Evolutionary conservation across 2,888 invertebrate species (phyloP), one percentile per base, ranked within the genome.

Genomic region (Trachelus stipa): DNA sequence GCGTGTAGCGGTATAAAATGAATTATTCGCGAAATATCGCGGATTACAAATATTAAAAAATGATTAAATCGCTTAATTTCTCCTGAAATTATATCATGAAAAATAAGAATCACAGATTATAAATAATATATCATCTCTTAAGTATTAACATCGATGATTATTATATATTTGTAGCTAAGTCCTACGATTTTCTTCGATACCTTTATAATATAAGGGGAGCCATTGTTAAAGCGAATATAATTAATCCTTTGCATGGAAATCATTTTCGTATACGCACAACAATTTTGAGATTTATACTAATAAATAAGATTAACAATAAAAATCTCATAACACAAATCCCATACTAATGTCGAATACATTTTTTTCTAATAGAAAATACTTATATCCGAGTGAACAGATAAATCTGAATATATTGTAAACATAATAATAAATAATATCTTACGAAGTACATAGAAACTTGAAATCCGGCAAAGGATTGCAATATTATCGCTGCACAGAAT

Each of bases 401-500:
- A 6, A 56, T 56, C 56, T 56, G 56, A 56, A 56, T 56, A 56
- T 23, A 23, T 23, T 9, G 3, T 23, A 56, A 23, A 23, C 9
- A 56, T 12, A 35, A 35, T 35, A 56, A 56, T 23, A 23, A 56
- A 23, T 56, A 56, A 56, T 56, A 56, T 56, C 56, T 56, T 56
- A 56, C 9, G 23, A 56, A 56, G 56, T 56, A 56, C 23, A 23
- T 23, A 56, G 9, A 31, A 56, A 69, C 68, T 33, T 30, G 33
- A 31, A 68, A 12, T 78, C 68, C 68, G 35, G 68, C 71, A 68
- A 69, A 78, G 34, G 68, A 73, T 73, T 37, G 73, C 76, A 76
- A 79, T 76, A 79, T 73, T 76, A 73, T 76, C 69, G 76, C 69
- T 69, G 69, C 73, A 68, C 76, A 76, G 73, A 76, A 79, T 76